phyloP scores from a whole-genome alignment of 2,797 vertebrate genomes.

The Oceanodroma leucorhoa region DNA sequence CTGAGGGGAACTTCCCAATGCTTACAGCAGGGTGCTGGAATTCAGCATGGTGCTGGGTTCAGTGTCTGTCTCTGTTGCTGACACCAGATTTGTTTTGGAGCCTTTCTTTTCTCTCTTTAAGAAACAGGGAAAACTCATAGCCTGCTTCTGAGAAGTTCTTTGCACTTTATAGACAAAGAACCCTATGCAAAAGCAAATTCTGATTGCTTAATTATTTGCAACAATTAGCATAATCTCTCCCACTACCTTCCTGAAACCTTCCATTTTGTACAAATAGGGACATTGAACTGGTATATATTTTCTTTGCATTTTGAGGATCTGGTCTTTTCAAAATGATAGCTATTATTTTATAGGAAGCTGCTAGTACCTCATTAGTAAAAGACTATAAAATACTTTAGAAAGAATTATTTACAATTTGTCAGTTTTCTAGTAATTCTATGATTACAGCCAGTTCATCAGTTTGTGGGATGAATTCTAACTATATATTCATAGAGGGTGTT shows the following conservation, averaged over 20 bases:
- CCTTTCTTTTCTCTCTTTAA: neutral
- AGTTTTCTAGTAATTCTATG: neutral
- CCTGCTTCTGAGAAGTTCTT: neutral
- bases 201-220: neutral
- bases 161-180: neutral
- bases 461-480: neutral
- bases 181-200: neutral
- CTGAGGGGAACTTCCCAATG: neutral
- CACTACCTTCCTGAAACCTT: neutral
- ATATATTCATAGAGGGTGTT: neutral
- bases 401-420: neutral
- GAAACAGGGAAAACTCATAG: neutral
- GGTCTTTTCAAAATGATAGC: neutral
- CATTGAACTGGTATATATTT: neutral
- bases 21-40: neutral
- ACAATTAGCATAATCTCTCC: neutral
- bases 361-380: neutral
- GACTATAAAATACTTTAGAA: neutral
- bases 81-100: neutral
- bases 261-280: neutral
- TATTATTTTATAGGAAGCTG: neutral
- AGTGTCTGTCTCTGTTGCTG: neutral
- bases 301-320: neutral
- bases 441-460: neutral
- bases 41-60: neutral